A percentile compares a stretch with the other conserved stretches of the same genome.
Conservation (phyloP, 53 echinoderm and acorn worm species). For the Actinopyga echinites region DNA sequence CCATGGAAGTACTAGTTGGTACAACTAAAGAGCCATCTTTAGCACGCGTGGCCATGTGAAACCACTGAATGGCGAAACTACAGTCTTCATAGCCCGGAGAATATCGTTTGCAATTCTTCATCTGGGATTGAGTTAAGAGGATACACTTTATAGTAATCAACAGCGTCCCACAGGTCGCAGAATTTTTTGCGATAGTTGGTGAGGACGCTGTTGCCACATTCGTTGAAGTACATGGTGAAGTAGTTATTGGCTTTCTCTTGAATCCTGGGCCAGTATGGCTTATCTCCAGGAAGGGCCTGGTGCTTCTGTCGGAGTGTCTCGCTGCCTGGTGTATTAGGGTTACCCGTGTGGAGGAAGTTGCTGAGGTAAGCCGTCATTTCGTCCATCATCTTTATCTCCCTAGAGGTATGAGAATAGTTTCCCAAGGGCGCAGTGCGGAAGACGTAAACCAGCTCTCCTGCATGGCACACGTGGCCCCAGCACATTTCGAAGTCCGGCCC, state of each 20-base stretch:
- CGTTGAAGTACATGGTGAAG: constrained; percentile 33
- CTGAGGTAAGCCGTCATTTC: constrained; percentile 34
- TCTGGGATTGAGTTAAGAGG: constrained; percentile 34
- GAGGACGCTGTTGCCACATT: constrained; percentile 25
- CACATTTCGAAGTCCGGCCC: constrained; percentile 45
- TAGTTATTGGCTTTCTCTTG: constrained; percentile 10
- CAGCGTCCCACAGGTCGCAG: constrained; percentile 29
- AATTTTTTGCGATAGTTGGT: constrained; percentile 28
- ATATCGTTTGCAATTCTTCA: background rate
- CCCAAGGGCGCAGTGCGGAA: constrained; percentile 44
- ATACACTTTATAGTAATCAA: constrained; percentile 17
- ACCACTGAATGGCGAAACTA: too few relatives aligned
- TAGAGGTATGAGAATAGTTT: constrained; percentile 8
- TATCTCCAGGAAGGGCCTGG: constrained; percentile 15
- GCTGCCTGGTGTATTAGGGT: constrained; percentile 36
- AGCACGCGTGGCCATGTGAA: too few relatives aligned
- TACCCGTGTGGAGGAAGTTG: constrained; percentile 48
- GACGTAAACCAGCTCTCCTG: constrained; percentile 32
- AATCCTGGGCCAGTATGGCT: constrained; percentile 36
- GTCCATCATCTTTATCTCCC: constrained; percentile 32
- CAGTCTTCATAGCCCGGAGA: too few relatives aligned
- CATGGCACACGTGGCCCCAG: constrained; percentile 39
- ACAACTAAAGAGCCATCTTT: too few relatives aligned
- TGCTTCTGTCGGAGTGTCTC: background rate
- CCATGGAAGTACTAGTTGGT: too few relatives aligned